Evolutionary conservation across 2,888 invertebrate species (phyloP), one percentile per base, ranked within the genome.

Genomic region (Malachius bipustulatus): DNA sequence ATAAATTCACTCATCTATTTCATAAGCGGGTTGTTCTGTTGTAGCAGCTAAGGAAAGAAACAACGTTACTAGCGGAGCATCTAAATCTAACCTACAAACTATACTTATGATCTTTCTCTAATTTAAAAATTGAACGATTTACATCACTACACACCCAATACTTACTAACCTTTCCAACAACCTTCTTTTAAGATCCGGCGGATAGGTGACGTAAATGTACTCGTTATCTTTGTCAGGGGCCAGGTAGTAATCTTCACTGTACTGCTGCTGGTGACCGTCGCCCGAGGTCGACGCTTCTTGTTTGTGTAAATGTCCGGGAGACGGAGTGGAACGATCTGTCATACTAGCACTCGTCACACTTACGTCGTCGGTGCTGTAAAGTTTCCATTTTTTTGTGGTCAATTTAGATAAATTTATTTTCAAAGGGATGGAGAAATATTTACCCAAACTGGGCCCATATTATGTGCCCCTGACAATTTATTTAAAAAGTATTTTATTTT

Each of bases 121-220:
- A n/a, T n/a, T n/a, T n/a, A n/a, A n/a, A n/a, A n/a, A n/a, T n/a
- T n/a, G n/a, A n/a, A n/a, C n/a, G n/a, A n/a, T n/a, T n/a, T 19
- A 19, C 24, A 19, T n/a, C n/a, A 19, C 24, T 8, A 19, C 24
- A 19, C 24, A 19, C 6, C n/a, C n/a, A 8, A 19, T n/a, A 19
- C 6, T 19, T 6, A 52, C 55, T 48, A 72, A 82, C 81, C 82
- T 82, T 67, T 85, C 85, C 49, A 85, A 69, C 51, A 85, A 72
- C 45, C 85, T 70, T 52, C 84, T 73, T 63, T 87, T 85, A 43
- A 87, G 69, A 62, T 87, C 85, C 26, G 84, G 84, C 47, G 87
- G 87, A 69, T 85, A 87, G 35, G 83, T 82, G 48, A 85, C 85
- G 63, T 85, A 87, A 55, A 87, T 85, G 62, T 85, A 87, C 62